Percentiles rank a stretch among this genome's conserved stretches.
These are phyloP conservation scores for Paratrypauchen microcephalus DNA, from an alignment of 2,797 vertebrate species.

Conservation along the genomic window DNA sequence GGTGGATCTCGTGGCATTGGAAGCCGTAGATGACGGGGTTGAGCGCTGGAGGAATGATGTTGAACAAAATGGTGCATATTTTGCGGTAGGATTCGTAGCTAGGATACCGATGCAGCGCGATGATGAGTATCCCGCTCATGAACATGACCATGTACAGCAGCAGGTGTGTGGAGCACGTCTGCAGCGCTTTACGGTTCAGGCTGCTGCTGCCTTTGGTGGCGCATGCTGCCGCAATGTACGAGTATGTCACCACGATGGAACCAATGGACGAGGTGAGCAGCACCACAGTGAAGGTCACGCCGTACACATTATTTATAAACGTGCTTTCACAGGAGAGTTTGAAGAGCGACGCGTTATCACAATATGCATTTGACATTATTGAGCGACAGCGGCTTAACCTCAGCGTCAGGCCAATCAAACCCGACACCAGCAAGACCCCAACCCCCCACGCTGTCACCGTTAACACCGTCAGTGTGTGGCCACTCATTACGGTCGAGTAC, in stretches of 20 bases:
- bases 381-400: background rate
- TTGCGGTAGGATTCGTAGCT: background rate
- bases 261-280: constrained; percentile 1
- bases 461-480: constrained; percentile 32
- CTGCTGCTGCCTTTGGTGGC: constrained; percentile 39
- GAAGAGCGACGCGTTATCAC: background rate
- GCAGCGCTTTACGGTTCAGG: constrained; percentile 49
- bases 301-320: constrained; percentile 54
- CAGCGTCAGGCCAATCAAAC: background rate
- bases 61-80: background rate
- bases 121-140: background rate
- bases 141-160: background rate
- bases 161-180: constrained; percentile 13
- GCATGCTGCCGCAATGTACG: constrained; percentile 21
- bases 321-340: constrained; percentile 40
- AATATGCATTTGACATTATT: too few species aligned
- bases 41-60: constrained; percentile 15
- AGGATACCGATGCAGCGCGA: constrained; percentile 1
- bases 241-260: background rate
- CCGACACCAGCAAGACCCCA: background rate
- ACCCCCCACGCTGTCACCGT: background rate
- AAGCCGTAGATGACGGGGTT: constrained; percentile 49
- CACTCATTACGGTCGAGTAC: background rate
- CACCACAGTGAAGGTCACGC: background rate
- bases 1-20: constrained; percentile 10